Base-by-base conservation (phyloP, 2,888 invertebrate genomes). In the Limnephilus auricula region DNA sequence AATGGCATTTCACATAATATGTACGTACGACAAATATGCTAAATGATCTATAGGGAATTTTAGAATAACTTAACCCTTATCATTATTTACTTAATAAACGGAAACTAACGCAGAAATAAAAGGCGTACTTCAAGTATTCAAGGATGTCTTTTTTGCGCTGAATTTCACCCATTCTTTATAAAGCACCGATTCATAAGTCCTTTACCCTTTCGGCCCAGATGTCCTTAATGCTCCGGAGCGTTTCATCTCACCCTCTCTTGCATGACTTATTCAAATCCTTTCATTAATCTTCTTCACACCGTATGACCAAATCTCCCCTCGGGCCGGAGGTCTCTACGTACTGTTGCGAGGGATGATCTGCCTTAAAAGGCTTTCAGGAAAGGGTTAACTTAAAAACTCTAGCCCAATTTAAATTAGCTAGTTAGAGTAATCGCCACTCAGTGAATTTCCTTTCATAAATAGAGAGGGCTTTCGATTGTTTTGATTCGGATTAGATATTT, bases 231-330 rank as follows among this genome's bases (percentile, higher is more conserved):
- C 78, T 83, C n/a, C 90, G 15, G 65, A 30, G 45, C 34, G 50
- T 79, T 88, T n/a, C 89, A 31, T 50, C 82, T 82, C 89, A 37
- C 45, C 80, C 79, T 84, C 78, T 85, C 45, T 65, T 85, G 90
- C 78, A 85, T 85, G 85, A 90, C 90, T 90, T 90, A 90, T 90
- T 90, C 79, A 90, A 90, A 90, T 90, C 85, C 85, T n/a, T 90
- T 90, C 90, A 90, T 90, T 90, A 90, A 90, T 90, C 90, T 90
- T 90, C 84, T 90, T 90, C 90, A 90, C 85, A 79, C 85, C 79
- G 90, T 34, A 31, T 78, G 78, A 90, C 79, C 79, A 78, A 45
- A 89, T 89, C 34, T 34, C 45, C 45, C 79, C 87, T 65, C 25
- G 87, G 50, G 65, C 5, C 31, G 65, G 15, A n/a, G 87, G 50